Percentiles rank a stretch among this genome's conserved stretches.
These are phyloP conservation scores for Mythimna pallens DNA, from an alignment of 2,888 invertebrate genomes.

Conservation along the genomic window DNA sequence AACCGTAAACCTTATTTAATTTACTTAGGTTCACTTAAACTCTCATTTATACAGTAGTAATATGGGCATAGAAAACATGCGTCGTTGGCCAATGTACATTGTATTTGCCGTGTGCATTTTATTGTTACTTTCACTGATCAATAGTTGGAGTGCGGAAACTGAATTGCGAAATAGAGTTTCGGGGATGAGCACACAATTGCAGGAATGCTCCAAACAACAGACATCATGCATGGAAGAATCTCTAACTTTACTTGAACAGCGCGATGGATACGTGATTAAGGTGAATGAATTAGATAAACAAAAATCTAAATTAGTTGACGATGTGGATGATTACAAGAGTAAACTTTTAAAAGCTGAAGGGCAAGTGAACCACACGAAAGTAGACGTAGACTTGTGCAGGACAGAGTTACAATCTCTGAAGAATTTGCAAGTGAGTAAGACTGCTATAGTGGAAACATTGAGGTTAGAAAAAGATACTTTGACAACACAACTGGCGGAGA, in stretches of 20 bases:
- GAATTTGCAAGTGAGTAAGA: slow-evolving; percentile 86
- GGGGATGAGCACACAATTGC: slow-evolving; percentile 82
- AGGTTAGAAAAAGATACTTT: slow-evolving; percentile 86
- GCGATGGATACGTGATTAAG: slow-evolving; percentile 81
- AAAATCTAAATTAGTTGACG: slow-evolving; percentile 77
- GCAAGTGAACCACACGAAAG: slow-evolving; percentile 82
- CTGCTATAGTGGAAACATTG: slow-evolving; percentile 84
- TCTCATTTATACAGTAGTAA: slow-evolving; percentile 56
- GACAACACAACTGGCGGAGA: slow-evolving; percentile 80
- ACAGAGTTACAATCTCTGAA: slow-evolving; percentile 87
- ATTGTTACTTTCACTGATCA: slow-evolving; percentile 86
- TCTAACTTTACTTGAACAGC: slow-evolving; percentile 82
- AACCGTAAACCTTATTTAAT: slow-evolving; percentile 26
- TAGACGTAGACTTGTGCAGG: slow-evolving; percentile 84
- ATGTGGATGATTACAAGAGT: slow-evolving; percentile 76
- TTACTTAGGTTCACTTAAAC: slow-evolving; percentile 22
- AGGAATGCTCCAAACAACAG: slow-evolving; percentile 85
- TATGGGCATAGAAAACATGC: slow-evolving; percentile 89
- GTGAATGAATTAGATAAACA: slow-evolving; percentile 80
- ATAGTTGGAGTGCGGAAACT: slow-evolving; percentile 86
- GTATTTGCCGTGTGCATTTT: slow-evolving; percentile 85
- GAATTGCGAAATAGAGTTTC: slow-evolving; percentile 82
- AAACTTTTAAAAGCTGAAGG: slow-evolving; percentile 80
- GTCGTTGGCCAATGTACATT: slow-evolving; percentile 88
- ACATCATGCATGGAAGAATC: slow-evolving; percentile 86